Evolutionary conservation across 2,797 vertebrate species (phyloP), one percentile per base, ranked within the genome.

Genomic region (Serranus cabrilla): DNA sequence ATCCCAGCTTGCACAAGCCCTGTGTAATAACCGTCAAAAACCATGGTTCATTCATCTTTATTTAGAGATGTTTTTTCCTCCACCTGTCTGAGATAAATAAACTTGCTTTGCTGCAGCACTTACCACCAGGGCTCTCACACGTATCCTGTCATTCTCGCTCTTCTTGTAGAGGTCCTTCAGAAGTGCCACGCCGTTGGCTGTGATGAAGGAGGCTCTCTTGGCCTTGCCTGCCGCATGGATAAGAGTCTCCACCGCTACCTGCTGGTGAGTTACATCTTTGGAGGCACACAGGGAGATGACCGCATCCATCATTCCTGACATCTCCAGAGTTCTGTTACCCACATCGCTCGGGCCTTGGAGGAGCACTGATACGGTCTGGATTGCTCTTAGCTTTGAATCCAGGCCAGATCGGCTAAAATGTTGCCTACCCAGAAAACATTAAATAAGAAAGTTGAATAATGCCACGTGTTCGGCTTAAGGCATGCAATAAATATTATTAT

Each of bases 141-240:
- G 96, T 90, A 99, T 99, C 89, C 96, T 95, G 93, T 99, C 98
- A 61, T 95, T 96, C 79, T 98, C 96, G 0, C 98, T 99, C 82
- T 96, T 96, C 93, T 98, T 99, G 91, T 99, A 99, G 65, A 99
- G 97, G 87, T 99, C 98, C 86, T 99, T 99, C 2, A 99, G 96
- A 46, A 99, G 95, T 0, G 96, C 93, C 76, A 99, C 98, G 0
- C 98, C 98, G 0, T 99, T 98, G 84, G 97, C 95, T 0, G 97
- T 99, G 91, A 99, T 99, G 90, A 99, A 99, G 0, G 98, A 97
- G 17, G 98, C 98, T 0, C 96, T 96, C 91, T 99, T 99, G 76
- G 98, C 97, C 87, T 99, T 99, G 79, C 97, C 98, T 0, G 97
- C 97, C 0, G 98, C 98, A 0, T 99, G 97, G 90, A 99, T 99